A percentile compares a stretch with the other conserved stretches of the same genome.
Conservation (phyloP, 2,113 vertebrate species). For the Malaclemys terrapin region DNA sequence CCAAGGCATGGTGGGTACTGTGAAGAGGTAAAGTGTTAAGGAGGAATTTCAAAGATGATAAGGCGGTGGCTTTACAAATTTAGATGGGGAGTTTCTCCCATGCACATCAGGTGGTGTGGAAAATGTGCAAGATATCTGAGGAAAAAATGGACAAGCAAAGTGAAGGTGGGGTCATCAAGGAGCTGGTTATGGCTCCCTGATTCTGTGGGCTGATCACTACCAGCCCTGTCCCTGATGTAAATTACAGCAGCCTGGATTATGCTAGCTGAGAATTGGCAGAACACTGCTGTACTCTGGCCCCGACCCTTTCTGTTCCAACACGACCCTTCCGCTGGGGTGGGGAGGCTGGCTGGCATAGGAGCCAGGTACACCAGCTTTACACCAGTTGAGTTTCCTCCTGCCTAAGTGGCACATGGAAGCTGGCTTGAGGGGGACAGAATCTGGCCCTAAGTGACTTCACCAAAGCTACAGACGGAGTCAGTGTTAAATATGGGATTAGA, state of each 20-base stretch:
- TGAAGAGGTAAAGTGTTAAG: slow-evolving; percentile 6
- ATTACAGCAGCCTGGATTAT: background rate
- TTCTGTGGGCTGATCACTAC: background rate
- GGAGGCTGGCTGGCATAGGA: background rate
- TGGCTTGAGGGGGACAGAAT: background rate
- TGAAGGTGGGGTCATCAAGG: background rate
- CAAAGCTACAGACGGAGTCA: background rate
- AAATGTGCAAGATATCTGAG: background rate
- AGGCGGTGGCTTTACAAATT: slow-evolving; percentile 7
- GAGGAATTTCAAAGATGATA: background rate
- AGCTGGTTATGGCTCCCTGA: background rate
- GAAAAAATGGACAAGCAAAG: background rate
- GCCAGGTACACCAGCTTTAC: background rate
- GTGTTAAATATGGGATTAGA: background rate
- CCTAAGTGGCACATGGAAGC: background rate
- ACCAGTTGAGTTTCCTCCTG: background rate
- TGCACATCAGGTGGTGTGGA: background rate
- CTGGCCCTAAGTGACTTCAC: background rate
- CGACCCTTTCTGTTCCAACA: background rate
- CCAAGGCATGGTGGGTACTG: background rate
- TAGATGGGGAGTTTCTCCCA: background rate
- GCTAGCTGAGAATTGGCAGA: background rate
- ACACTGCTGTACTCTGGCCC: background rate
- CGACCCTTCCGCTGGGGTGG: fast-evolving
- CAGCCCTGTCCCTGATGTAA: background rate